These are phyloP conservation scores for Dolichopus griseipennis DNA, from an alignment of 2,888 invertebrate genomes.

Conservation along the genomic window DNA sequence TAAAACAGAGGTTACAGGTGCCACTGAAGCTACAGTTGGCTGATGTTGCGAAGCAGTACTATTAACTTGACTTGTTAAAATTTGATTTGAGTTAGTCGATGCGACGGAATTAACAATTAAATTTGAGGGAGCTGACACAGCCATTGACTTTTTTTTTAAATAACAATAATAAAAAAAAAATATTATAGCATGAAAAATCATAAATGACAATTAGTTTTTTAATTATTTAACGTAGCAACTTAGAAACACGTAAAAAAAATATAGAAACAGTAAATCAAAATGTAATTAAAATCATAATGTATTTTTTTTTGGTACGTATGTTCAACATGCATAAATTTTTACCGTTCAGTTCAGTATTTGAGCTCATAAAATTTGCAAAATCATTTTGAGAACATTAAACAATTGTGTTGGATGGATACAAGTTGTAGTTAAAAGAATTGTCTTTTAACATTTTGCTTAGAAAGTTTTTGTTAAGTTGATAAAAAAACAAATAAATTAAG, in stretches of 20 bases:
- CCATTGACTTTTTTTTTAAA: constrained; percentile 25
- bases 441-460: no score
- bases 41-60: constrained; percentile 29
- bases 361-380: no score
- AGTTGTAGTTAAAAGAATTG: no score
- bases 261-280: constrained; percentile 34
- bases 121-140: constrained; percentile 37
- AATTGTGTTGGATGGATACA: no score
- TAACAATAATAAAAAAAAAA: not conserved
- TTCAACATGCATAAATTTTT: not conserved
- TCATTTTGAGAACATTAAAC: no score
- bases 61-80: constrained; percentile 33
- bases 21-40: constrained; percentile 30
- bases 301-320: not conserved
- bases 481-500: no score
- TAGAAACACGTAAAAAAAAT: not conserved
- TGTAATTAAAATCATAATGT: constrained; percentile 27
- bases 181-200: not conserved
- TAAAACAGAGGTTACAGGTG: constrained; percentile 27
- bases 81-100: constrained; percentile 35
- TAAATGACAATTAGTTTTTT: no score
- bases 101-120: constrained; percentile 43
- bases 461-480: no score
- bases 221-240: constrained; percentile 4
- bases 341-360: not conserved